Percentiles rank a stretch among this genome's conserved stretches.
Evolutionary conservation across 2,113 vertebrate genomes (phyloP).

Genomic region (Dolichotis patagonum): DNA sequence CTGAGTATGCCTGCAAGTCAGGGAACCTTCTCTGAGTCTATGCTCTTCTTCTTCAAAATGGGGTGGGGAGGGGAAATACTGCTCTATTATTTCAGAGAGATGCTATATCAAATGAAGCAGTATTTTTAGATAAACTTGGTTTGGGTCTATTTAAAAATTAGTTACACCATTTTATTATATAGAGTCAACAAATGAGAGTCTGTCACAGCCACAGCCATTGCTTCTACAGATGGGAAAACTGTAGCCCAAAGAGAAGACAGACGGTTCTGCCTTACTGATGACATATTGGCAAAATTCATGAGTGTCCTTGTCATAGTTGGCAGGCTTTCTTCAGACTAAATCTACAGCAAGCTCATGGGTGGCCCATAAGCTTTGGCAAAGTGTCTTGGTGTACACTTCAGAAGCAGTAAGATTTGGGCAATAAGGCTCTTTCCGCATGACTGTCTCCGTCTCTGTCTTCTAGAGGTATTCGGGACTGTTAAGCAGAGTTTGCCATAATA

Average conservation of each 20-base stretch:
- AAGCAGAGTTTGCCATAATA: neutral
- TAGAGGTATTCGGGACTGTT: neutral
- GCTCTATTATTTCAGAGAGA: neutral
- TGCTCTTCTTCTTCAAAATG: neutral
- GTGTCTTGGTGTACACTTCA: neutral
- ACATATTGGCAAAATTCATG: neutral
- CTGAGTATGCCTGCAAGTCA: neutral
- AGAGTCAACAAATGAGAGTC: neutral
- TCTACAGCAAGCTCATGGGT: neutral
- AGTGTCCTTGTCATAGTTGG: neutral
- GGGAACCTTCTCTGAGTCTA: neutral
- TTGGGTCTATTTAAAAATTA: neutral
- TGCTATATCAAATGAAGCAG: neutral
- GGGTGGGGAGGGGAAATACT: neutral
- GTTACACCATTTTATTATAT: neutral
- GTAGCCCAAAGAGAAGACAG: neutral
- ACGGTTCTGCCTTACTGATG: neutral
- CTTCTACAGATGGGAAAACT: neutral
- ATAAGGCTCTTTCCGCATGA: neutral
- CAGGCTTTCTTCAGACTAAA: conserved; percentile 21
- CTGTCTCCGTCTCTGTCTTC: conserved; percentile 7
- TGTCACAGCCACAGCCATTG: neutral
- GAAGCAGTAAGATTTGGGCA: neutral
- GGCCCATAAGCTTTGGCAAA: neutral
- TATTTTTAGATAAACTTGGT: neutral